These are phyloP conservation scores for Phalacrocorax brasilianus DNA, from an alignment of 2,113 vertebrate genomes.

Conservation along the genomic window DNA sequence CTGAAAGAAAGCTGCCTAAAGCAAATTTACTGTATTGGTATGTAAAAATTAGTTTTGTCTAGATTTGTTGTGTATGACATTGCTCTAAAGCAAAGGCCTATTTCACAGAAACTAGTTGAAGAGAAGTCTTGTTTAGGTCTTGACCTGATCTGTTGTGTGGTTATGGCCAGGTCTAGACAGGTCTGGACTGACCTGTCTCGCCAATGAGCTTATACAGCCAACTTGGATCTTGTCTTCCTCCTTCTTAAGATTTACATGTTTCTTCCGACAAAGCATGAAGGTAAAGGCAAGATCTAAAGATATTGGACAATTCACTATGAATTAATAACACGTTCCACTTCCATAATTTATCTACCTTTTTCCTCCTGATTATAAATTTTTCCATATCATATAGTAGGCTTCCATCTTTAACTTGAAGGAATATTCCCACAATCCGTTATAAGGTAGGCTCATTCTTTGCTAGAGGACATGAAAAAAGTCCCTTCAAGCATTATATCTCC, in stretches of 20 bases:
- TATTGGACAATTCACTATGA: not conserved
- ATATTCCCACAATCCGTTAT: not conserved
- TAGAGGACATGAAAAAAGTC: not conserved
- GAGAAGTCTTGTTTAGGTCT: not conserved
- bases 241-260: not conserved
- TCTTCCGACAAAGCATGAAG: not conserved
- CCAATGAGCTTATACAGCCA: not conserved
- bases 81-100: not conserved
- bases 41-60: not conserved
- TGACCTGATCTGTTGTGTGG: not conserved
- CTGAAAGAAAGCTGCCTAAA: not conserved
- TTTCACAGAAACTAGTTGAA: not conserved
- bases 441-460: not conserved
- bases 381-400: not conserved
- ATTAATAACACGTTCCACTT: not conserved
- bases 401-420: not conserved
- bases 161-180: not conserved
- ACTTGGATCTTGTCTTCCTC: not conserved
- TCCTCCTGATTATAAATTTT: not conserved
- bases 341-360: not conserved
- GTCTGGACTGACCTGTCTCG: not conserved
- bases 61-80: not conserved
- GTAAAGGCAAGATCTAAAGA: not conserved
- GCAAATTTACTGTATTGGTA: not conserved
- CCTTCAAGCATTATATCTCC: not conserved